Base-by-base conservation (phyloP, 2,888 invertebrate species). In the Eristalinus sepulchralis region DNA sequence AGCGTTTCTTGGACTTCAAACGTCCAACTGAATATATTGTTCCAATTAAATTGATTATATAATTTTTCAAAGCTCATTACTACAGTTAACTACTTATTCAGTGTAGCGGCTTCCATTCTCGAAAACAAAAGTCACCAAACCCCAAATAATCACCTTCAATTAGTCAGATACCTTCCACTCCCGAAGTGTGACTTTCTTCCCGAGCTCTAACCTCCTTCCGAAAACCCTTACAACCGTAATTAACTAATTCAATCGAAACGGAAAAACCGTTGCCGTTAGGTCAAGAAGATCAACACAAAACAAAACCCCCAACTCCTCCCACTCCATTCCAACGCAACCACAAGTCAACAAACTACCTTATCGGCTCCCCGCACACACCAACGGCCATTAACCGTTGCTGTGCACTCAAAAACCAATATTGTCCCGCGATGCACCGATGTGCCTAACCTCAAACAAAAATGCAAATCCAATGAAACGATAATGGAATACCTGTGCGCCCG, bases 401-500 rank as follows among this genome's bases (percentile, higher is more conserved):
- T 47, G 47, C 47, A 17, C 47, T 17, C 47, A 47, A 47, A 47
- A 47, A 47, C 47, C 6, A 47, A 47, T 47, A 47, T 47, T 47
- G 47, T 47, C 47, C 17, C 39, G 27, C 27, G 39, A 47, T 47
- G 39, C 34, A 31, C 60, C 60, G 20, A 24, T 22, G 17, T 31
- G 27, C 20, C 33, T 34, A 60, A 55, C 36, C 53, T 13, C 27
- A 57, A 55, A 34, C 31, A 24, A 68, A n/a, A 71, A 36, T 62
- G 57, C 62, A 78, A 73, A 22, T 73, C 62, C 55, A 55, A 57
- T 62, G 71, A 67, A 70, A 53, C 34, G 71, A 59, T 71, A 67
- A 76, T 67, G 80, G 39, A 59, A 72, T 73, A 82, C 72, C 64
- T 62, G 36, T n/a, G 63, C 70, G 75, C 66, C 33, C 36, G 55